Evolutionary conservation across 1,140 invertebrate species (phyloP).

Genomic region (Calliopsis andreniformis): DNA sequence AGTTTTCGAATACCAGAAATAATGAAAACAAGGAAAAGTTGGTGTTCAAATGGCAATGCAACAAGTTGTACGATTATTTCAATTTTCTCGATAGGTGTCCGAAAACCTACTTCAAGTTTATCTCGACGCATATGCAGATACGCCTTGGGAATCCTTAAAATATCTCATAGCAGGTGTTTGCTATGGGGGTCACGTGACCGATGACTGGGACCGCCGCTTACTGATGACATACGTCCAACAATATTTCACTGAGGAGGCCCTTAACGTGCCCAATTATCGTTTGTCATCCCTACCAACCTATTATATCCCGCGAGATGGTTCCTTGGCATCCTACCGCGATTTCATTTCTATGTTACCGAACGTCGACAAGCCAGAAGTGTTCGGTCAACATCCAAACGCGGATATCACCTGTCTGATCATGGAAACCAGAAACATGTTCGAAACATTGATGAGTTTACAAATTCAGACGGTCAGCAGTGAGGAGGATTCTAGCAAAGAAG

Average conservation of each 20-base stretch:
- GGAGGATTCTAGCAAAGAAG: slow-evolving; percentile 85
- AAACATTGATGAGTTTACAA: slow-evolving; percentile 91
- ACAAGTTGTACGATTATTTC: background rate
- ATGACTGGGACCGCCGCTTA: slow-evolving; percentile 95
- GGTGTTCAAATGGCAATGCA: too few relatives aligned
- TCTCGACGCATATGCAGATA: slow-evolving; percentile 91
- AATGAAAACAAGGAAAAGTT: too few relatives aligned
- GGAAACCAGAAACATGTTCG: slow-evolving; percentile 89
- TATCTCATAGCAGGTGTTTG: slow-evolving; percentile 96
- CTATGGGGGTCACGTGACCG: slow-evolving; percentile 97
- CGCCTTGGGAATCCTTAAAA: slow-evolving; percentile 94
- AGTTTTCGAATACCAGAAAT: too few relatives aligned
- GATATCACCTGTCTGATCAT: slow-evolving; percentile 93
- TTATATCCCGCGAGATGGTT: slow-evolving; percentile 91
- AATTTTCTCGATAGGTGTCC: slow-evolving; percentile 84
- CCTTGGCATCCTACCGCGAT: slow-evolving; percentile 89
- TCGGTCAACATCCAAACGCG: slow-evolving; percentile 95
- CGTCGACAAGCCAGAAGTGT: slow-evolving; percentile 90
- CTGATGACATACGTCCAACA: slow-evolving; percentile 91
- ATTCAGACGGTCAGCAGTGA: slow-evolving; percentile 83
- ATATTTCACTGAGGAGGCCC: slow-evolving; percentile 88
- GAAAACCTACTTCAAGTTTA: slow-evolving; percentile 91
- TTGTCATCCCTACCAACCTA: slow-evolving; percentile 87
- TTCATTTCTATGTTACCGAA: slow-evolving; percentile 89
- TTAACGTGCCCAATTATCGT: slow-evolving; percentile 86